phyloP scores from a whole-genome alignment of 2,113 vertebrate species.

The Antigone vipio region DNA sequence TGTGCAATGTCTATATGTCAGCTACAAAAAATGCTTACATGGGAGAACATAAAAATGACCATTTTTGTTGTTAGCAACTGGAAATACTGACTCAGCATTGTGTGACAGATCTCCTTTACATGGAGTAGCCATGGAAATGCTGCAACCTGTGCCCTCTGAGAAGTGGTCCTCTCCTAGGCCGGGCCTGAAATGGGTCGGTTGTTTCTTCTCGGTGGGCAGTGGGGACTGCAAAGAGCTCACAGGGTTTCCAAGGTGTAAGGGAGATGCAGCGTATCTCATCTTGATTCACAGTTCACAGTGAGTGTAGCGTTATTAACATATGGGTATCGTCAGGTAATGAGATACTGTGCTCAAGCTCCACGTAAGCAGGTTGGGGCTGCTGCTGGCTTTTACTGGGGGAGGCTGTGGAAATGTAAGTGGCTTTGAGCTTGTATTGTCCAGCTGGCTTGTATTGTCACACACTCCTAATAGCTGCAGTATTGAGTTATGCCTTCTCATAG shows the following conservation, averaged over 20 bases:
- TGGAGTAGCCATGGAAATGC: neutral
- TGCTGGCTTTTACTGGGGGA: neutral
- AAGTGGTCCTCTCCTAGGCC: neutral
- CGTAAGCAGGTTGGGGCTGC: accelerated
- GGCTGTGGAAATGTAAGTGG: neutral
- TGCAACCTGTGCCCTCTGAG: neutral
- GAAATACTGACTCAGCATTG: neutral
- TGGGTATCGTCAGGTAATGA: neutral
- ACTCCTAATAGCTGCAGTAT: neutral
- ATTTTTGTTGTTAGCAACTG: constrained; percentile 36
- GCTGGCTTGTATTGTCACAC: neutral
- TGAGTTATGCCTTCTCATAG: neutral
- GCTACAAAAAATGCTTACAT: neutral
- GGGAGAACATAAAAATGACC: neutral
- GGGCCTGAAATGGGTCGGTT: neutral
- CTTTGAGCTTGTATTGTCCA: neutral
- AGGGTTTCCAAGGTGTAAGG: neutral
- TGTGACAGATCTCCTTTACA: neutral
- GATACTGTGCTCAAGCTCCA: neutral
- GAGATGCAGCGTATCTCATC: accelerated
- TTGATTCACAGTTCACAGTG: neutral
- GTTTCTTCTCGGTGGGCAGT: accelerated
- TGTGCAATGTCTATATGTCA: neutral
- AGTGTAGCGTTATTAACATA: neutral
- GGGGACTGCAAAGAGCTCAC: neutral